Conservation (phyloP, 2,113 vertebrate genomes). For the Grus americana region DNA sequence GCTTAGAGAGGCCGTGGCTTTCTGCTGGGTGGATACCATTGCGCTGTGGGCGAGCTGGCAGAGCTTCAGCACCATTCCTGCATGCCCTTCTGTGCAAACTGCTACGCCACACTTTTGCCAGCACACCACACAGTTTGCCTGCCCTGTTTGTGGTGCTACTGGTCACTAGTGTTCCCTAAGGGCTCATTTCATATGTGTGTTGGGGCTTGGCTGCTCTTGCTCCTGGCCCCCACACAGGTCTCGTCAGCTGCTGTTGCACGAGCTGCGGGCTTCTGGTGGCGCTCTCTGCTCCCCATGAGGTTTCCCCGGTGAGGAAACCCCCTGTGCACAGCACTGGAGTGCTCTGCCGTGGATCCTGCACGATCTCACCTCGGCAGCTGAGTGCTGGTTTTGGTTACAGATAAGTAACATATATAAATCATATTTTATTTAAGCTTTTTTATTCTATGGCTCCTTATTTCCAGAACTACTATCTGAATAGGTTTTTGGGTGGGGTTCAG, state of each 20-base stretch:
- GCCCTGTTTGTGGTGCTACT: background rate
- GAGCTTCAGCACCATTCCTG: background rate
- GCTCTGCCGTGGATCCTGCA: accelerated
- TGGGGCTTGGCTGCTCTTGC: background rate
- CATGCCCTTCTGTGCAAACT: background rate
- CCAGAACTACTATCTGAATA: background rate
- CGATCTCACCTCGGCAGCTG: background rate
- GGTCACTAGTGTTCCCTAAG: accelerated
- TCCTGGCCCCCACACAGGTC: background rate
- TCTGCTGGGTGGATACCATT: too few relatives aligned
- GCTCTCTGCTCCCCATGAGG: background rate
- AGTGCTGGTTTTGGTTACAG: background rate
- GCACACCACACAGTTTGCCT: background rate
- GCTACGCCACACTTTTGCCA: too few relatives aligned
- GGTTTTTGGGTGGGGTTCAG: background rate
- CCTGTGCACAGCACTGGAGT: accelerated
- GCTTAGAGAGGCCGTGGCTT: too few relatives aligned
- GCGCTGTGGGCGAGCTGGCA: too few relatives aligned
- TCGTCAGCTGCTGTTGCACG: accelerated
- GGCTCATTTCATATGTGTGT: background rate
- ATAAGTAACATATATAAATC: background rate
- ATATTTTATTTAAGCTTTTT: background rate
- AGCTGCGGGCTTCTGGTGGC: background rate
- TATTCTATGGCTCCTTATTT: background rate
- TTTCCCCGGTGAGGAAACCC: too few relatives aligned